A percentile compares a stretch with the other conserved stretches of the same genome.
These are phyloP conservation scores for Orussus abietinus DNA, from an alignment of 1,140 invertebrate species.

Conservation along the genomic window DNA sequence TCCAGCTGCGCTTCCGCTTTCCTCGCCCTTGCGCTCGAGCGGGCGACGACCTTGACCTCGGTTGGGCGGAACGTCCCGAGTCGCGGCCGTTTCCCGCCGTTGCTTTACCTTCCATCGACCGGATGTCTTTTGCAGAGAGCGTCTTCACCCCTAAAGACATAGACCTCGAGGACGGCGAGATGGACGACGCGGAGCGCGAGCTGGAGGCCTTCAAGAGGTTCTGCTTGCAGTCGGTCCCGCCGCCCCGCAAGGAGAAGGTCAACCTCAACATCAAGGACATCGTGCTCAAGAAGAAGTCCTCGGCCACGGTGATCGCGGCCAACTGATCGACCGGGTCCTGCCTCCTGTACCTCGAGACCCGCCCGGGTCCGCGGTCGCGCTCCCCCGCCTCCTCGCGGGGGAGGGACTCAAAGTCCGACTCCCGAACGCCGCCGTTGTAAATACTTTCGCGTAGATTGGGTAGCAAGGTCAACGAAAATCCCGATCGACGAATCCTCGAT, in stretches of 20 bases:
- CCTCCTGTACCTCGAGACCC: background rate
- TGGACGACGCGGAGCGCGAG: slow-evolving; percentile 72
- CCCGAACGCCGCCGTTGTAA: too few species aligned
- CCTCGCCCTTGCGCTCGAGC: too few species aligned
- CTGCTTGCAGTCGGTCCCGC: slow-evolving; percentile 68
- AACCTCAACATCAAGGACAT: slow-evolving; percentile 72
- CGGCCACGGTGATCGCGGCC: slow-evolving; percentile 33
- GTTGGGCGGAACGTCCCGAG: too few species aligned
- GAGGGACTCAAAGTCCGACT: too few species aligned
- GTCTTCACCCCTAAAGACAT: slow-evolving; percentile 74
- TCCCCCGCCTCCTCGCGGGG: slow-evolving; percentile 23
- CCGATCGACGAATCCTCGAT: slow-evolving; percentile 6
- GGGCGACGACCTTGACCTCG: too few species aligned
- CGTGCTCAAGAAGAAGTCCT: slow-evolving; percentile 62
- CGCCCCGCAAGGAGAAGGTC: slow-evolving; percentile 66
- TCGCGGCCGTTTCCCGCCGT: too few species aligned
- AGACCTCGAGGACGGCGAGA: slow-evolving; percentile 69
- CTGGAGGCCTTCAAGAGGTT: slow-evolving; percentile 78
- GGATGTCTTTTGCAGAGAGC: slow-evolving; percentile 65
- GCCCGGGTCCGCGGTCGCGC: background rate
- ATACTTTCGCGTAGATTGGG: too few species aligned
- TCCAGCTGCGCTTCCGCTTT: background rate
- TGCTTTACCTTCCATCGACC: too few species aligned
- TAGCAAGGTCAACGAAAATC: too few species aligned
- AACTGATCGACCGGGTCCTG: slow-evolving; percentile 22